Evolutionary conservation across 2,797 vertebrate genomes (phyloP).

Genomic region (Mus spretus): DNA sequence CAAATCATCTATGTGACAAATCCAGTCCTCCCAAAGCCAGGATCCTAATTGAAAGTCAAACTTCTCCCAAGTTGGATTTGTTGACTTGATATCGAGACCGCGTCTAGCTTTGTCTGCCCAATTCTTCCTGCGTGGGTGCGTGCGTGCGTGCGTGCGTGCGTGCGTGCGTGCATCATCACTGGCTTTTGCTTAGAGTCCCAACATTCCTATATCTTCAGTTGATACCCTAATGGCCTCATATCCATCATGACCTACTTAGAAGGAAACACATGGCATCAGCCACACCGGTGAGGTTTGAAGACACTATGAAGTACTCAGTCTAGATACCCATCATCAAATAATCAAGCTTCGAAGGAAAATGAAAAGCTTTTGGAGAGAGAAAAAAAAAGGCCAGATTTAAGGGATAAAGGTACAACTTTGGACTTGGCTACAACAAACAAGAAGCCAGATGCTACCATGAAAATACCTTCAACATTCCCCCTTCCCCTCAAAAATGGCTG

Average conservation of each 20-base stretch:
- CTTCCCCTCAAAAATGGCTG: not conserved
- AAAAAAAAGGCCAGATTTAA: conserved; percentile 24
- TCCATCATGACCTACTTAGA: not conserved
- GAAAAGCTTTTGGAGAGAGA: not conserved
- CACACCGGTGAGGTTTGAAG: not conserved
- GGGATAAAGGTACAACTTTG: not conserved
- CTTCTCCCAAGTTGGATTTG: not conserved
- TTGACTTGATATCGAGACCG: not conserved
- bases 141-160: too few species aligned
- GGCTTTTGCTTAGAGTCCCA: not conserved
- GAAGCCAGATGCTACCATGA: not conserved
- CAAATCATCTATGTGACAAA: conserved; percentile 10
- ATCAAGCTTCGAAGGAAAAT: conserved; percentile 13
- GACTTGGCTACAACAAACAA: not conserved
- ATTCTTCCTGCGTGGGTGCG: not conserved
- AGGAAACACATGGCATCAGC: not conserved
- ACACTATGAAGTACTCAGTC: not conserved
- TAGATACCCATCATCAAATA: not conserved
- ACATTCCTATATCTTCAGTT: not conserved
- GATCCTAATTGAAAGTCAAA: not conserved
- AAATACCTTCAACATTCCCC: not conserved
- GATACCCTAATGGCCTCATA: not conserved
- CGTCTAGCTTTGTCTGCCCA: not conserved
- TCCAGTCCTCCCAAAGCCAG: not conserved
- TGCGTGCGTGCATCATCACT: not conserved